Percentiles rank a stretch among this genome's conserved stretches.
These are phyloP conservation scores for Sycophaga agraensis DNA, from an alignment of 1,140 invertebrate genomes.

Conservation along the genomic window DNA sequence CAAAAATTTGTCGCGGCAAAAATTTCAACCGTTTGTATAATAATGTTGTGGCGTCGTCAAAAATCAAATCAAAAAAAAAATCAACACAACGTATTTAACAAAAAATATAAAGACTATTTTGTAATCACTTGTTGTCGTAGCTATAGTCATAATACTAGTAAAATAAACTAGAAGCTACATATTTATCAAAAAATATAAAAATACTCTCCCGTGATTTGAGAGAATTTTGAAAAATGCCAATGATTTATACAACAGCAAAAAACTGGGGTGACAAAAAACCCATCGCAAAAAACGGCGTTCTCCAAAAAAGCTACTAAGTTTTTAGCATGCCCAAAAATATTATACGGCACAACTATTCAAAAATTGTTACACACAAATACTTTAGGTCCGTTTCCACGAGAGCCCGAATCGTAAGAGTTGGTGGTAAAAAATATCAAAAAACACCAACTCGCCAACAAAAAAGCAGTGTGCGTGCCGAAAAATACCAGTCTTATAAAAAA, in stretches of 20 bases:
- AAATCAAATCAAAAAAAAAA: too few relatives aligned
- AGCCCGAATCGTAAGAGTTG: slow-evolving; percentile 3
- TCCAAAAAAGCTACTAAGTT: slow-evolving; percentile 51
- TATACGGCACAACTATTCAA: slow-evolving; percentile 51
- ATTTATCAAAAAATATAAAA: slow-evolving; percentile 5
- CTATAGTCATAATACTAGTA: too few relatives aligned
- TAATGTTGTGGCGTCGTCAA: too few relatives aligned
- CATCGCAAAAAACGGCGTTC: slow-evolving; percentile 2
- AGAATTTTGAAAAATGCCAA: slow-evolving; percentile 57
- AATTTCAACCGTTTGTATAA: too few relatives aligned
- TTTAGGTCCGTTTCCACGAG: slow-evolving; percentile 23
- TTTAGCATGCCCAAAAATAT: slow-evolving; percentile 55
- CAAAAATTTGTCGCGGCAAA: too few relatives aligned
- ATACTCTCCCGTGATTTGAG: slow-evolving; percentile 10
- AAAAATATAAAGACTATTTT: too few relatives aligned
- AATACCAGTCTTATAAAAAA: too few relatives aligned
- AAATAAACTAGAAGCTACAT: too few relatives aligned
- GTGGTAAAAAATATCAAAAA: slow-evolving; percentile 8
- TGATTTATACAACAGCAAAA: slow-evolving; percentile 45
- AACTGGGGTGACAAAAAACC: slow-evolving; percentile 29
- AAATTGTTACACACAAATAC: slow-evolving; percentile 31
- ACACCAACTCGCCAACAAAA: background rate
- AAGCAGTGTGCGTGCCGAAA: background rate
- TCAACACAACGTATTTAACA: too few relatives aligned
- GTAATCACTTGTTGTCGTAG: too few relatives aligned